A percentile compares a stretch with the other conserved stretches of the same genome.
These are phyloP conservation scores for Ceratoteleas bidentatus DNA, from an alignment of 1,140 invertebrate species.

Conservation along the genomic window DNA sequence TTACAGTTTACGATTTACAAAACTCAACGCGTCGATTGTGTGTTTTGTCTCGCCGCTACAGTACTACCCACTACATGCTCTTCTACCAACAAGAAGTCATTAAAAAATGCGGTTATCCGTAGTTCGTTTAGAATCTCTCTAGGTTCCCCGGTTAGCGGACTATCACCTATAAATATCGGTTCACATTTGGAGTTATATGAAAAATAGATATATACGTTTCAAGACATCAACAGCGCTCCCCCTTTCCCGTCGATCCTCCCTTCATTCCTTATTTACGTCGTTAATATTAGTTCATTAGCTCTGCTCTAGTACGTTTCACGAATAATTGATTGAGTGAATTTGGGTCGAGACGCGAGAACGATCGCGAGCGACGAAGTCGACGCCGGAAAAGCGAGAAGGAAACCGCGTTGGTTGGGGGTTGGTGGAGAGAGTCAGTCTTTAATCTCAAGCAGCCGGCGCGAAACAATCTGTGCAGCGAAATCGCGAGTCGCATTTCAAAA, in stretches of 20 bases:
- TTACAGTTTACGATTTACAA: background rate
- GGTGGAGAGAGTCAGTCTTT: conserved; percentile 45
- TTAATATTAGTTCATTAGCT: no score
- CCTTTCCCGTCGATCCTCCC: background rate
- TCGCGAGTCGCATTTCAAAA: background rate
- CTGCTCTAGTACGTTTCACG: background rate
- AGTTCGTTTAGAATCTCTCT: conserved; percentile 11
- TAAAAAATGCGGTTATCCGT: conserved; percentile 6
- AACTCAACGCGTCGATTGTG: no score
- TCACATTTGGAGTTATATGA: conserved; percentile 22
- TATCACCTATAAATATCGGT: conserved; percentile 21
- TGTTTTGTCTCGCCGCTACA: no score
- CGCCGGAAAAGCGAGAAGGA: conserved; percentile 2
- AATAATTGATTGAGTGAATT: background rate
- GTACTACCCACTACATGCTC: no score
- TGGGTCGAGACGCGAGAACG: background rate
- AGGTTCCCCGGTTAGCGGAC: conserved; percentile 8
- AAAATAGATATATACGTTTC: conserved; percentile 42
- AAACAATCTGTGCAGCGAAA: conserved; percentile 22
- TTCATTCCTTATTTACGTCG: background rate
- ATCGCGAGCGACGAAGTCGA: conserved; percentile 9
- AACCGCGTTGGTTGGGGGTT: background rate
- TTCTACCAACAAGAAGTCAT: no score
- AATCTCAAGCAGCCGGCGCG: conserved; percentile 23
- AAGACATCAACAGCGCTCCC: conserved; percentile 25